Conservation (phyloP, 1,140 invertebrate genomes). For the Lepidostoma basale region DNA sequence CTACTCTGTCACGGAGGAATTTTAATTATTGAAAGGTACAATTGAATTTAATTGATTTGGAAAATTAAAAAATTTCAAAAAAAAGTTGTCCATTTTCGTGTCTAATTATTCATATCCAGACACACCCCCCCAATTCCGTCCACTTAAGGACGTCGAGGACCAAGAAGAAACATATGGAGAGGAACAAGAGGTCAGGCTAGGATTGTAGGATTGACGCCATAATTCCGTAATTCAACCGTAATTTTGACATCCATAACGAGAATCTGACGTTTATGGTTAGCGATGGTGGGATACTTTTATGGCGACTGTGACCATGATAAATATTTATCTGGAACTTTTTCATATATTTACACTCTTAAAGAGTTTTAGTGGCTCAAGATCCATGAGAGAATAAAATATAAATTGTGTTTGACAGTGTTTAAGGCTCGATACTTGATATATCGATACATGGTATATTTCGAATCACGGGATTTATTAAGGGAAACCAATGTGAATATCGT, state of each 20-base stretch:
- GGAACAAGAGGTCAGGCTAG: too few species aligned
- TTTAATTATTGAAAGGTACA: not conserved
- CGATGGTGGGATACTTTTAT: not conserved
- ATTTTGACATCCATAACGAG: constrained; percentile 42
- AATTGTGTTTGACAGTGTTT: too few species aligned
- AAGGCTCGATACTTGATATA: too few species aligned
- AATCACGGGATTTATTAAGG: too few species aligned
- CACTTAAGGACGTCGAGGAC: constrained; percentile 1
- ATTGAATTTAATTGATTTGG: constrained; percentile 12
- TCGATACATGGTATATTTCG: too few species aligned
- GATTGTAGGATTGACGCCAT: constrained; percentile 4
- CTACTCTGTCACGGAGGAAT: not conserved
- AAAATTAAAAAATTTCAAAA: not conserved
- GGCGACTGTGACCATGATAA: not conserved
- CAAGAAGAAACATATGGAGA: too few species aligned
- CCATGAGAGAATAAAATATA: too few species aligned
- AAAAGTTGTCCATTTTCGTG: constrained; percentile 7
- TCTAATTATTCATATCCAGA: constrained; percentile 24
- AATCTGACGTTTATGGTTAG: constrained; percentile 35
- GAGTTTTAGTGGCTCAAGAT: too few species aligned
- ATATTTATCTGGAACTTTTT: too few species aligned
- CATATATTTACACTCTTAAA: too few species aligned
- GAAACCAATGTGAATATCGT: too few species aligned
- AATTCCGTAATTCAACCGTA: constrained; percentile 27
- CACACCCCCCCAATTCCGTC: constrained; percentile 22